Conservation (phyloP, 1,140 invertebrate genomes). For the Philaenus spumarius region DNA sequence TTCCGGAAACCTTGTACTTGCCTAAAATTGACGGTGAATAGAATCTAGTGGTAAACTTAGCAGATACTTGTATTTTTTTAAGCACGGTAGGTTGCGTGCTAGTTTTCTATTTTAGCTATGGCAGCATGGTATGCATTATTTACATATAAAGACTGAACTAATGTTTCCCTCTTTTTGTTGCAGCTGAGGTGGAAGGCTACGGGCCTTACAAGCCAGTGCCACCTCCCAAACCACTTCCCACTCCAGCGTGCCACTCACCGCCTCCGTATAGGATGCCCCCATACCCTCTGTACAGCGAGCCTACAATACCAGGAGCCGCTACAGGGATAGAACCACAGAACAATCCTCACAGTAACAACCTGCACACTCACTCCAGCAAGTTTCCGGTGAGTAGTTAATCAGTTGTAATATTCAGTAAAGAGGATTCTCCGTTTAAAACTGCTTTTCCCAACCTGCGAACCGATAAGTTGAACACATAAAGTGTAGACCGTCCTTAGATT, state of each 20-base stretch:
- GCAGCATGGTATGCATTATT: not conserved
- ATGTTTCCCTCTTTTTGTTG: no score
- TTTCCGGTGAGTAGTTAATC: constrained; percentile 57
- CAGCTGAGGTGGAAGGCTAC: constrained; percentile 32
- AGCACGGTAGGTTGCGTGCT: not conserved
- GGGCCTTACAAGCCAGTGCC: constrained; percentile 51
- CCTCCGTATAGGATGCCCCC: constrained; percentile 47
- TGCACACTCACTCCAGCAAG: constrained; percentile 69
- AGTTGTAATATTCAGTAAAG: not conserved
- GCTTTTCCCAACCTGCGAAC: no score
- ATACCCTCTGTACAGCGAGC: constrained; percentile 40
- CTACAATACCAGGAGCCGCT: constrained; percentile 35
- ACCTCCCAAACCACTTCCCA: constrained; percentile 47
- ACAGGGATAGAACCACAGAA: constrained; percentile 43
- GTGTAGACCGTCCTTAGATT: no score
- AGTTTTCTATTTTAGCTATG: not conserved
- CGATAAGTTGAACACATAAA: no score
- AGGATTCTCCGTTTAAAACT: no score
- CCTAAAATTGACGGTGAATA: no score
- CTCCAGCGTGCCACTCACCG: constrained; percentile 31
- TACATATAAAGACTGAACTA: no score
- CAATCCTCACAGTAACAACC: constrained; percentile 43
- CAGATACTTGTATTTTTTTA: not conserved
- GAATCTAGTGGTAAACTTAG: not conserved
- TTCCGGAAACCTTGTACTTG: no score